phyloP scores from a whole-genome alignment of 2,888 invertebrate species.

The Agrypnus murinus region DNA sequence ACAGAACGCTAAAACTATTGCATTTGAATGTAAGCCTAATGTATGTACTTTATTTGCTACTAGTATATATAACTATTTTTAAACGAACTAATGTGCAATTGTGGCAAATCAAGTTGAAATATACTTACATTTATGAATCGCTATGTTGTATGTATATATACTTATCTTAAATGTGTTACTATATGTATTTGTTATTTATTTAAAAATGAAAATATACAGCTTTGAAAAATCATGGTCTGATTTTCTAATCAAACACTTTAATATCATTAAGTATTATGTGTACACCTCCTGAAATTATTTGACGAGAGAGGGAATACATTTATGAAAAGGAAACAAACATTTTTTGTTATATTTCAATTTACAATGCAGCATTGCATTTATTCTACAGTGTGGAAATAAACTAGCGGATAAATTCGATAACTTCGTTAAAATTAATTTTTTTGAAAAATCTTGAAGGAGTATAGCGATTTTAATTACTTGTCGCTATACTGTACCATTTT shows the following conservation, averaged over 20 bases:
- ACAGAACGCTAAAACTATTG: neutral
- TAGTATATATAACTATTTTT: neutral
- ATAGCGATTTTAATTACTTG: no score
- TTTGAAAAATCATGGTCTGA: neutral
- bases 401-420: no score
- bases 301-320: no score
- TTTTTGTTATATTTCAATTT: no score
- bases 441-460: no score
- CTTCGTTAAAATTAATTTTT: no score
- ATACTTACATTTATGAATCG: conserved; percentile 9
- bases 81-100: neutral
- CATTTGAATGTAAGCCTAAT: conserved; percentile 5
- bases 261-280: no score
- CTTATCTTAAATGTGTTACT: conserved; percentile 23
- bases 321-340: no score
- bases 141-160: conserved; percentile 12
- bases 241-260: neutral
- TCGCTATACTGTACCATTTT: no score
- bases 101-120: neutral
- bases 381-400: no score
- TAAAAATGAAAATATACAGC: conserved; percentile 19
- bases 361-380: no score
- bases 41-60: neutral
- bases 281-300: no score
- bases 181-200: conserved; percentile 31